phyloP scores from a whole-genome alignment of 2,888 invertebrate species.

The Sesamia inferens region DNA sequence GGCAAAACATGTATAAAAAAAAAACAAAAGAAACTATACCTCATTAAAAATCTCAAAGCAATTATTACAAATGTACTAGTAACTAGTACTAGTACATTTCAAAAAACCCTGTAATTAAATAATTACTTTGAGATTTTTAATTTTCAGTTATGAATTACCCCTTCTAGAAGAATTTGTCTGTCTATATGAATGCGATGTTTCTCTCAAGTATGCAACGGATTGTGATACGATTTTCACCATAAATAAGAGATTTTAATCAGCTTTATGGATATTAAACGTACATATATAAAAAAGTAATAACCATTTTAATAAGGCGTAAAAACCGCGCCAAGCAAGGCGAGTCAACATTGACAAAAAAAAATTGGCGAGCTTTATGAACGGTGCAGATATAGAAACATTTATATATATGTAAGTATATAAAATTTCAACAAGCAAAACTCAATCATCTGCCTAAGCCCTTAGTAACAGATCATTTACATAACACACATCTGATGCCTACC shows the following conservation, averaged over 20 bases:
- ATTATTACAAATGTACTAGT: too few relatives aligned
- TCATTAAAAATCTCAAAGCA: too few relatives aligned
- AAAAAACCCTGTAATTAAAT: background rate
- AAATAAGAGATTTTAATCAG: background rate
- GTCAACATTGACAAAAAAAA: background rate
- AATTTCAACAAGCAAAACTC: constrained; percentile 9
- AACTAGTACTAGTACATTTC: background rate
- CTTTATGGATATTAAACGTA: background rate
- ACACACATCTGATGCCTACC: constrained; percentile 49
- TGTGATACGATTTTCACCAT: background rate
- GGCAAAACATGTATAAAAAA: too few relatives aligned
- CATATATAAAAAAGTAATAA: background rate
- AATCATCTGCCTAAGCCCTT: constrained; percentile 61
- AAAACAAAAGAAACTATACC: too few relatives aligned
- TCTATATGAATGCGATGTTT: background rate
- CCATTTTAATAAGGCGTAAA: background rate
- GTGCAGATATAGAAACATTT: background rate
- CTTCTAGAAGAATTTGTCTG: too few relatives aligned
- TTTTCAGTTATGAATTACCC: background rate
- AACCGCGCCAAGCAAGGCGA: background rate
- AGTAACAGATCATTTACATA: constrained; percentile 54
- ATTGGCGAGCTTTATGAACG: background rate
- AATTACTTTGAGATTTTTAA: background rate
- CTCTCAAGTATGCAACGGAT: background rate
- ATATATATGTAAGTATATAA: background rate